Evolutionary conservation across 2,888 invertebrate species (phyloP).

Genomic region (Automeris io): DNA sequence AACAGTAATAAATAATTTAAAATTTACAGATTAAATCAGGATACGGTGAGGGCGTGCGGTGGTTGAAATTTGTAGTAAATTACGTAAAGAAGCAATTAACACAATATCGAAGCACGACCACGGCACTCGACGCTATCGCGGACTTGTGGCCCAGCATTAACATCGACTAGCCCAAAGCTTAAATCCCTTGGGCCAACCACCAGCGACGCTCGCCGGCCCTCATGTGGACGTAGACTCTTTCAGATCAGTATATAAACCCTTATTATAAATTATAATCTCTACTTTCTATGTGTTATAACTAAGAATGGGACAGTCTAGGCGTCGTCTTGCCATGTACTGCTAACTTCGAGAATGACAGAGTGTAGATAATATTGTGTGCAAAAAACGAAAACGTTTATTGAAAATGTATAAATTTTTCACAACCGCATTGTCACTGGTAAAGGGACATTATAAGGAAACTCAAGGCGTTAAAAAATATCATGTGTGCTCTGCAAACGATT

Average conservation of each 20-base stretch:
- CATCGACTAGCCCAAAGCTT: too few relatives aligned
- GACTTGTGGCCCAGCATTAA: background rate
- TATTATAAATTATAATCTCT: background rate
- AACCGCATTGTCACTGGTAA: too few relatives aligned
- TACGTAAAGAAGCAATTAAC: slow-evolving; percentile 8
- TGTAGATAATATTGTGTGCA: too few relatives aligned
- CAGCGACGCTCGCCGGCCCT: background rate
- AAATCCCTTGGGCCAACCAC: background rate
- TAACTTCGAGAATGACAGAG: too few relatives aligned
- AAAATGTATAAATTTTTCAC: too few relatives aligned
- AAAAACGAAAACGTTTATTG: too few relatives aligned
- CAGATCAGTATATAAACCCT: background rate
- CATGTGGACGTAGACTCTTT: background rate
- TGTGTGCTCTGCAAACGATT: too few relatives aligned
- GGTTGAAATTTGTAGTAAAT: slow-evolving; percentile 33
- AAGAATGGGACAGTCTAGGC: too few relatives aligned
- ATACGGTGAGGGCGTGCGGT: slow-evolving; percentile 32
- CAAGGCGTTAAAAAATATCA: too few relatives aligned
- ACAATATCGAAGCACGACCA: slow-evolving; percentile 1
- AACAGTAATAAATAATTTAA: background rate
- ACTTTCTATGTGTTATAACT: too few relatives aligned
- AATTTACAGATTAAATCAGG: slow-evolving; percentile 36
- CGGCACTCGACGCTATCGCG: background rate
- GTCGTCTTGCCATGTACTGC: too few relatives aligned
- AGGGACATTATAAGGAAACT: too few relatives aligned